Conservation (phyloP, 2,113 vertebrate species). For the Struthidea cinerea region DNA sequence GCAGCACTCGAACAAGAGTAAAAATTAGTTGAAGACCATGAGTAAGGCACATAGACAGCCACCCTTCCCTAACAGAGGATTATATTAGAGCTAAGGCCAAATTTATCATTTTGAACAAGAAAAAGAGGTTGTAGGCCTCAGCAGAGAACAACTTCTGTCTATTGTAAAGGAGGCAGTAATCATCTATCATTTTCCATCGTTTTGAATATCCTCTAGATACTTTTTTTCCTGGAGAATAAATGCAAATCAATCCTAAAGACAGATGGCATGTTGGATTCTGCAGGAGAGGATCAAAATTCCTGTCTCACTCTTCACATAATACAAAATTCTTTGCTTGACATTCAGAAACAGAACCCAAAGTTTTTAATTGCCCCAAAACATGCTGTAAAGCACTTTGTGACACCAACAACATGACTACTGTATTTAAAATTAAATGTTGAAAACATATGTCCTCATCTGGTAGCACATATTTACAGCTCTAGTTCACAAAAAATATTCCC, state of each 20-base stretch:
- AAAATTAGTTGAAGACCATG: not conserved
- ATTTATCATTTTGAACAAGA: not conserved
- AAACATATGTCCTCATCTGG: not conserved
- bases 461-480: not conserved
- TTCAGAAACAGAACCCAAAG: not conserved
- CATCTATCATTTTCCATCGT: not conserved
- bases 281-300: not conserved
- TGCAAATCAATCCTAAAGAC: not conserved
- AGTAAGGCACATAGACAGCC: not conserved
- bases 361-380: not conserved
- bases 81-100: not conserved
- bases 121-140: not conserved
- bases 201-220: not conserved
- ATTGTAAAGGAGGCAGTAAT: not conserved
- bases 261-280: not conserved
- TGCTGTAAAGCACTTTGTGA: not conserved
- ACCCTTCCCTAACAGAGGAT: not conserved
- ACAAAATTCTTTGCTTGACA: not conserved
- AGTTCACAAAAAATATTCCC: conserved; percentile 24
- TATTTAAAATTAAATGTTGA: not conserved
- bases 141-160: not conserved
- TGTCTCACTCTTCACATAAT: not conserved
- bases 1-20: conserved; percentile 1
- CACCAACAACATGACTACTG: not conserved
- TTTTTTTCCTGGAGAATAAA: not conserved